Conservation (phyloP, 2,888 invertebrate species). For the Eubasilissa splendida region DNA sequence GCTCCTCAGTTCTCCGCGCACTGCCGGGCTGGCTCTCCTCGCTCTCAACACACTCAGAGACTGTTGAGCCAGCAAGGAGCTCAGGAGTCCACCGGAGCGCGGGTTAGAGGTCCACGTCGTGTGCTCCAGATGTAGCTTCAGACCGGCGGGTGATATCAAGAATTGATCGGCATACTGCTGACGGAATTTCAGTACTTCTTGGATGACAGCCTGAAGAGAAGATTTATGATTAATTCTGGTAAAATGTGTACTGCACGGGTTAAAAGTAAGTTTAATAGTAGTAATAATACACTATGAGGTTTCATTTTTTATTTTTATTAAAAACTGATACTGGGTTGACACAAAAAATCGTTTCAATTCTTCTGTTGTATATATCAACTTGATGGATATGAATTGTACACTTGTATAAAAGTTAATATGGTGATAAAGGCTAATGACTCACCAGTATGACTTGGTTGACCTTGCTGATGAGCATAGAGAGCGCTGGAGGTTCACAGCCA, state of each 20-base stretch:
- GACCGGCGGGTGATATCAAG: constrained; percentile 62
- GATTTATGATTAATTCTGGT: neutral
- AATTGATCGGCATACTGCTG: constrained; percentile 73
- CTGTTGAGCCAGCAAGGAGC: constrained; percentile 68
- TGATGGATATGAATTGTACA: neutral
- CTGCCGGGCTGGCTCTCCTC: constrained; percentile 41
- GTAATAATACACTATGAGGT: no score
- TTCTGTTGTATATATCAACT: constrained; percentile 37
- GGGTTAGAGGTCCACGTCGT: constrained; percentile 83
- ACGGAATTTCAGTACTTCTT: constrained; percentile 77
- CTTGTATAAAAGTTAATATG: no score
- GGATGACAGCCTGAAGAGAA: constrained; percentile 72
- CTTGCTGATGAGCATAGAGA: constrained; percentile 53
- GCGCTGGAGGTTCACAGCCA: constrained; percentile 51
- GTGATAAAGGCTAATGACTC: constrained; percentile 16
- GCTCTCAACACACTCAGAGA: constrained; percentile 44
- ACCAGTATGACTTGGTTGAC: constrained; percentile 57
- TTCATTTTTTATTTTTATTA: no score
- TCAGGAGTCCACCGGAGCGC: constrained; percentile 71
- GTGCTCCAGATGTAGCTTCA: constrained; percentile 71
- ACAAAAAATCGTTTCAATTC: neutral
- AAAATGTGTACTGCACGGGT: neutral
- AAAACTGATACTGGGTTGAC: no score
- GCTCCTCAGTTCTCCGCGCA: constrained; percentile 44
- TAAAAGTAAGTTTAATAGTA: no score